Percentiles rank a stretch among this genome's conserved stretches.
Evolutionary conservation across 2,797 vertebrate species (phyloP).

Genomic region (Macroramphosus scolopax): DNA sequence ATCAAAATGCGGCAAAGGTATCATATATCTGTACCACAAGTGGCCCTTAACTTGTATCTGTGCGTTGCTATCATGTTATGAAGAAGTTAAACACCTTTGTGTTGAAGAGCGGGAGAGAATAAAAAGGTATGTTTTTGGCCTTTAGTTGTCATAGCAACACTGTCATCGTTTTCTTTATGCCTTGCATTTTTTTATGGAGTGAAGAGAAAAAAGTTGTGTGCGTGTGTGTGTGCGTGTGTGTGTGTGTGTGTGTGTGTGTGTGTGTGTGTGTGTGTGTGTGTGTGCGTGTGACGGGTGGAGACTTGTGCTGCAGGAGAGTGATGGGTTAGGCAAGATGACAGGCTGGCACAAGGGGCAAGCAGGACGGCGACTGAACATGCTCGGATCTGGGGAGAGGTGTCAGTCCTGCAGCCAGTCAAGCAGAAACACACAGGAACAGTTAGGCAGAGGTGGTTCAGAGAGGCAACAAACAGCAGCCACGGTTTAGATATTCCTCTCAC

Average conservation of each 20-base stretch:
- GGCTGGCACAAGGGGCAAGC: constrained; percentile 73
- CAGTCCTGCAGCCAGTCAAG: constrained; percentile 72
- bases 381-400: constrained; percentile 74
- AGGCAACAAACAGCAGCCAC: constrained; percentile 64
- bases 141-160: constrained; percentile 60
- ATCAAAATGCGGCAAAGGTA: constrained; percentile 27
- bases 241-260: constrained; percentile 14
- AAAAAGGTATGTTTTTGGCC: constrained; percentile 15
- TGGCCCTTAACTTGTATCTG: constrained; percentile 34
- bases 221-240: constrained; percentile 4
- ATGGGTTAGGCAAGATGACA: constrained; percentile 72
- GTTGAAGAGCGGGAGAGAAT: constrained; percentile 26
- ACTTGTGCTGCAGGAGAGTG: constrained; percentile 70
- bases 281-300: constrained; percentile 55
- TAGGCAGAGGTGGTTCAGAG: constrained; percentile 65
- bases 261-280: constrained; percentile 29
- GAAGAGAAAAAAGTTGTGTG: constrained; percentile 45
- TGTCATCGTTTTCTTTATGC: constrained; percentile 42
- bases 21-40: constrained; percentile 40
- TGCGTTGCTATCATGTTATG: constrained; percentile 23
- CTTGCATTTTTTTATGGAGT: constrained; percentile 54
- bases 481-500: constrained; percentile 43
- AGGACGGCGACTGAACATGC: constrained; percentile 73
- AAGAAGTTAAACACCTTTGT: constrained; percentile 26
- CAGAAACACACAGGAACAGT: constrained; percentile 69